These are phyloP conservation scores for Cephus spinipes DNA, from an alignment of 2,888 invertebrate genomes.

Conservation along the genomic window DNA sequence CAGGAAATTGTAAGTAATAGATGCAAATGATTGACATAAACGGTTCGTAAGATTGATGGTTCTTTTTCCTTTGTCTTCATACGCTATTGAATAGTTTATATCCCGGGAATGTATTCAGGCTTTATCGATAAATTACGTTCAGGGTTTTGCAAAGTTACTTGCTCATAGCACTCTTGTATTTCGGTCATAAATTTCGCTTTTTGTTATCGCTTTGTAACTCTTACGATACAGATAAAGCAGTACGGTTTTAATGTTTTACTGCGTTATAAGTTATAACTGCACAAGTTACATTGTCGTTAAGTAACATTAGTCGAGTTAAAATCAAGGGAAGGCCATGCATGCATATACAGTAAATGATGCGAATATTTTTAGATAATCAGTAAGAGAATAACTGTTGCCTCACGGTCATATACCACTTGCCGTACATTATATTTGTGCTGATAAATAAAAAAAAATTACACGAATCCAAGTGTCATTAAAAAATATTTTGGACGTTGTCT, in stretches of 20 bases:
- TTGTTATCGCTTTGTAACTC: neutral
- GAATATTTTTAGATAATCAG: neutral
- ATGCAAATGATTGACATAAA: neutral
- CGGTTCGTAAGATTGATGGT: neutral
- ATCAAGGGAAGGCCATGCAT: neutral
- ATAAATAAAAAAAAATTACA: neutral
- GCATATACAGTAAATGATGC: neutral
- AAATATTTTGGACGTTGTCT: neutral
- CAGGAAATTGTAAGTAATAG: neutral
- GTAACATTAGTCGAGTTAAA: neutral
- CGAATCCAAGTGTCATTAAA: neutral
- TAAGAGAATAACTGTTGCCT: neutral
- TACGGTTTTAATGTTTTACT: neutral
- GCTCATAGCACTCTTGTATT: neutral
- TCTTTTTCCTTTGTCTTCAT: neutral
- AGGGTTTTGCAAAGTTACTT: neutral
- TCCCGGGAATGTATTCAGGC: neutral
- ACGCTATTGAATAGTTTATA: neutral
- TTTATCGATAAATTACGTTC: neutral
- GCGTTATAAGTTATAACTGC: neutral
- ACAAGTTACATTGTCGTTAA: neutral
- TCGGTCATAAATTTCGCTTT: neutral
- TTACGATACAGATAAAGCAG: neutral
- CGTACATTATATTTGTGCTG: neutral
- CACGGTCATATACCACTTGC: neutral